Percentiles rank a stretch among this genome's conserved stretches.
Evolutionary conservation across 2,888 invertebrate genomes (phyloP).

Genomic region (Leuctra nigra): DNA sequence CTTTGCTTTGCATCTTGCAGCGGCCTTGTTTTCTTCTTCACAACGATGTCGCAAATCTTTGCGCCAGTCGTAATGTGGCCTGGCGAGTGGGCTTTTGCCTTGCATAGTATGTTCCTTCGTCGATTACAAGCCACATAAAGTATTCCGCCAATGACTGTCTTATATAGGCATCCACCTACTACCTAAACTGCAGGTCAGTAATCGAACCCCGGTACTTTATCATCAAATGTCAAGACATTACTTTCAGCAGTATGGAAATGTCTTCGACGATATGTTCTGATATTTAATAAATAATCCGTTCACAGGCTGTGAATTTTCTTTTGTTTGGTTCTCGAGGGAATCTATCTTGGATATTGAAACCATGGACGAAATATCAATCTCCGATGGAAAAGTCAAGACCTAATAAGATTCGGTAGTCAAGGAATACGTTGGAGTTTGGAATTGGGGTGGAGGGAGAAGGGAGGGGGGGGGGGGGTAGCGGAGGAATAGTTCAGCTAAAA

Average conservation of each 20-base stretch:
- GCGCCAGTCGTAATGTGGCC: too few relatives aligned
- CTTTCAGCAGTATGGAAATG: slow-evolving; percentile 12
- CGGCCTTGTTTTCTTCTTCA: too few relatives aligned
- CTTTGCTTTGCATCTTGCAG: too few relatives aligned
- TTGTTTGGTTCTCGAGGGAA: slow-evolving; percentile 7
- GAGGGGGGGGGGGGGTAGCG: neutral
- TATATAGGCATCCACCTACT: too few relatives aligned
- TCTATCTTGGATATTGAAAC: slow-evolving; percentile 7
- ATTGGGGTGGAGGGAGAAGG: neutral
- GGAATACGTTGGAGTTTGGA: neutral
- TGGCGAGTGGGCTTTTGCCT: too few relatives aligned
- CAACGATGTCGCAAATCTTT: too few relatives aligned
- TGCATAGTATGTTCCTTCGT: too few relatives aligned
- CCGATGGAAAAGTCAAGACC: neutral
- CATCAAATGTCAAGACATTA: slow-evolving; percentile 14
- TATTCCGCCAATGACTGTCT: too few relatives aligned
- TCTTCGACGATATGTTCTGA: slow-evolving; percentile 12
- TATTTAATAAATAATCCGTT: slow-evolving; percentile 17
- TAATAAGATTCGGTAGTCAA: neutral
- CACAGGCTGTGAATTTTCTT: slow-evolving; percentile 11
- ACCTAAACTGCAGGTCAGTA: too few relatives aligned
- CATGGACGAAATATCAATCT: slow-evolving; percentile 14
- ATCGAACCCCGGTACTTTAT: slow-evolving; percentile 5
- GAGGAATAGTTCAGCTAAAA: neutral
- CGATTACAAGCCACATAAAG: too few relatives aligned